phyloP scores from a whole-genome alignment of 1,140 invertebrate genomes.

The Charaxes varanes region DNA sequence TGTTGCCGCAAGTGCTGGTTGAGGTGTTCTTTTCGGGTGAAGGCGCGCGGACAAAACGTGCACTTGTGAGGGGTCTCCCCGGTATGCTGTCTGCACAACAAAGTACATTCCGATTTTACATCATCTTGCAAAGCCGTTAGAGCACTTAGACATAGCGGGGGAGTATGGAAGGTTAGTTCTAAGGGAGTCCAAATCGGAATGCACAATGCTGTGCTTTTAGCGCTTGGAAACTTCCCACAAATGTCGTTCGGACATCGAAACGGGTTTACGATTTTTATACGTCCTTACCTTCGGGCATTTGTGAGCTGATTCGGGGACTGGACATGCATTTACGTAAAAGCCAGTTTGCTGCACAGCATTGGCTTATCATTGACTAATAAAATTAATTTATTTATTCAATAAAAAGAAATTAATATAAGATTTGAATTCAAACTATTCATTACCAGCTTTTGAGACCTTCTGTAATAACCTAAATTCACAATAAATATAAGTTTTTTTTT shows the following conservation, averaged over 20 bases:
- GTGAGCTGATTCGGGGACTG: not conserved
- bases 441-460: too few relatives aligned
- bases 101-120: constrained; percentile 80
- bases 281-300: not conserved
- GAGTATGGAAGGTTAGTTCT: constrained; percentile 11
- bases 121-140: constrained; percentile 10
- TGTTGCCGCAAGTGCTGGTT: constrained; percentile 78
- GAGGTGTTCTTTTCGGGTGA: constrained; percentile 88
- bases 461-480: too few relatives aligned
- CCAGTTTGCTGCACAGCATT: constrained; percentile 60
- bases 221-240: constrained; percentile 50
- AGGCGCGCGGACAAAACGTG: constrained; percentile 89
- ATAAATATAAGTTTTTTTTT: too few relatives aligned
- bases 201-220: constrained; percentile 65
- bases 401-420: not conserved
- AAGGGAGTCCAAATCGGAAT: constrained; percentile 55
- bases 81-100: constrained; percentile 80
- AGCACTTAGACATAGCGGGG: constrained; percentile 1
- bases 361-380: constrained; percentile 7
- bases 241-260: constrained; percentile 22
- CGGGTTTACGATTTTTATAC: not conserved
- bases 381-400: not conserved
- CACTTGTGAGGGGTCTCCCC: constrained; percentile 91
- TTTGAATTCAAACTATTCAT: too few relatives aligned
- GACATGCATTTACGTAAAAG: too few relatives aligned